Base-by-base conservation (phyloP, 2,888 invertebrate species). In the Heliconius sara region DNA sequence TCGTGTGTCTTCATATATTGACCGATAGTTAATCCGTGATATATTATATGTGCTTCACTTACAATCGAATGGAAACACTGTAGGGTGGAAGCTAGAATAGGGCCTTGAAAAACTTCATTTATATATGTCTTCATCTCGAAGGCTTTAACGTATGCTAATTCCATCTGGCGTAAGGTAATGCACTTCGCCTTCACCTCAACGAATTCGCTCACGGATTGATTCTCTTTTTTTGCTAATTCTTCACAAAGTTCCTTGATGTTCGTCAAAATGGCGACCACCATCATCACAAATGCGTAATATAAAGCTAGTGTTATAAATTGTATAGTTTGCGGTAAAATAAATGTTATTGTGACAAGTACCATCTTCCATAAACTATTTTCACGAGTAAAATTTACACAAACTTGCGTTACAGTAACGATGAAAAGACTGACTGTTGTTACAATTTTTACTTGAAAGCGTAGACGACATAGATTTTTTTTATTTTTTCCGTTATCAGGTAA, bases 21-120 rank as follows among this genome's bases (percentile, higher is more conserved):
- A 22, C 88, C 84, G 0, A 89, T 73, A 0, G 89, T 82, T 0
- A 91, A 25, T 0, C 92, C 93, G 57, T 93, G 92, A 83, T 91
- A 93, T 65, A 94, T 89, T 4, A 91, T 92, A 81, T 93, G 90
- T 0, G 90, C 83, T 78, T 94, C 92, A 74, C 92, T 92, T 2
- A 94, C 89, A 65, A 93, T 89, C 0, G 90, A 82, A 79, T 94
- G 94, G 71, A 94, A 94, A 82, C 91, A 90, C 83, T 94, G 94
- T 16, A 92, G 71, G 3, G 89, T 84, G 0, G 90, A 89, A 13
- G 90, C 82, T 30, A 94, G 81, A 57, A 94, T 87, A 0, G 91
- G 88, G 0, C 89, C 91, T 85, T 92, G 88, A 83, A 93, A 94
- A 10, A 88, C 87, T 43, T 85, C 76, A 79, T 91, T 92, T 76